Percentiles rank a stretch among this genome's conserved stretches.
Evolutionary conservation across 2,888 invertebrate genomes (phyloP).

Genomic region (Meandrusa payeni): DNA sequence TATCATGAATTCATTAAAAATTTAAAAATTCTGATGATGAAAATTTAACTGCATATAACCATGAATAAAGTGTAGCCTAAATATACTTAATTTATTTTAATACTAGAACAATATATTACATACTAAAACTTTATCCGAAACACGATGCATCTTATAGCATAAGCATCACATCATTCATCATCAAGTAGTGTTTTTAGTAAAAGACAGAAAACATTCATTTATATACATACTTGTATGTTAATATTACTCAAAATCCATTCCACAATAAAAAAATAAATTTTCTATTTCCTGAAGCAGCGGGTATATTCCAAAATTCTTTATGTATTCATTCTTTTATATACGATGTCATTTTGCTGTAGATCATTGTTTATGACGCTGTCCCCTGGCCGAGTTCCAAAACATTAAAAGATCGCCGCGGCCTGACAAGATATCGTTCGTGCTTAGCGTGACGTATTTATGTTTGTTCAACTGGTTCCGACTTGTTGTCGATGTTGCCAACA

Average conservation of each 20-base stretch:
- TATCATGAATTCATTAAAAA: too few relatives aligned
- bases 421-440: slow-evolving; percentile 3
- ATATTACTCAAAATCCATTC: neutral
- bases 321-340: slow-evolving; percentile 8
- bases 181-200: too few relatives aligned
- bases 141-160: too few relatives aligned
- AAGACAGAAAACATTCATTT: too few relatives aligned
- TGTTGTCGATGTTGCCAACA: slow-evolving; percentile 1
- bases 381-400: slow-evolving; percentile 24
- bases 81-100: too few relatives aligned
- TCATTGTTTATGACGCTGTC: slow-evolving; percentile 20
- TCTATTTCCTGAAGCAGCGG: neutral
- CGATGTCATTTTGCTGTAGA: slow-evolving; percentile 21
- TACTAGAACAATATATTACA: too few relatives aligned
- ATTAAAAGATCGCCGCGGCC: slow-evolving; percentile 9
- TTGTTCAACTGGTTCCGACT: slow-evolving; percentile 18
- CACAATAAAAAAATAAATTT: neutral
- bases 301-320: slow-evolving; percentile 8
- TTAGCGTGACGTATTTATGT: slow-evolving; percentile 6
- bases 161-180: too few relatives aligned
- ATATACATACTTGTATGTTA: too few relatives aligned
- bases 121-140: too few relatives aligned
- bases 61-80: too few relatives aligned
- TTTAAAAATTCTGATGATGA: too few relatives aligned
- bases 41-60: too few relatives aligned